Evolutionary conservation across 2,113 vertebrate genomes (phyloP), one percentile per base, ranked within the genome.

Genomic region (Otolemur garnettii): DNA sequence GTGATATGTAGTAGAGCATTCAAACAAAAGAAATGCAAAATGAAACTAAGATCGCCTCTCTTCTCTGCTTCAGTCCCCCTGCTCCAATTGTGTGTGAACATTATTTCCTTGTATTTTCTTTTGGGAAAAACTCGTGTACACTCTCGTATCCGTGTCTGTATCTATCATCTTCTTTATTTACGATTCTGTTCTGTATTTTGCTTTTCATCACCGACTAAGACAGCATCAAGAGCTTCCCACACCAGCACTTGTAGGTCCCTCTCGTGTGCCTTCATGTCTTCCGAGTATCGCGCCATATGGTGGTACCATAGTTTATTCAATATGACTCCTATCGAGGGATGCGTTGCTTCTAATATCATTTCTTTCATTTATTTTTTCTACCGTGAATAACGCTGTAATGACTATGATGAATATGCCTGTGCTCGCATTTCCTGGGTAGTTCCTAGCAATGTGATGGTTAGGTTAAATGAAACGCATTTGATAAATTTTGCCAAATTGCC

Each of bases 1-100:
- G 75, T 62, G 35, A 93, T 55, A 59, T 18, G 33, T 45, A 87
- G 75, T 17, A 77, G 42, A 93, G 33, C 53, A 74, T 81, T 79
- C 26, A 81, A 94, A 96, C 45, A 85, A 95, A 93, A 95, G 72
- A 94, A 80, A 89, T 50, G 77, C 17, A 90, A 84, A 94, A 90
- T 84, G 42, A 90, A 95, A 92, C 90, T 79, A 55, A 42, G n/a
- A 90, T 69, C 88, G 50, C 86, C 33, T 83, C 12, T 83, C 53
- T 33, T 91, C 0, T 2, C 15, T 77, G 28, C 28, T 66, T 42
- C 33, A 71, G 69, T 82, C 10, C 13, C 59, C 89, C 79, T 89
- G 50, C 62, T 81, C 50, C 35, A 90, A 95, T 15, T 57, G 14
- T 17, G 8, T 85, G 53, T 68, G 71, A 72, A 72, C 15, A 19